Evolutionary conservation across 2,888 invertebrate species (phyloP).

Genomic region (Nysson spinosus): DNA sequence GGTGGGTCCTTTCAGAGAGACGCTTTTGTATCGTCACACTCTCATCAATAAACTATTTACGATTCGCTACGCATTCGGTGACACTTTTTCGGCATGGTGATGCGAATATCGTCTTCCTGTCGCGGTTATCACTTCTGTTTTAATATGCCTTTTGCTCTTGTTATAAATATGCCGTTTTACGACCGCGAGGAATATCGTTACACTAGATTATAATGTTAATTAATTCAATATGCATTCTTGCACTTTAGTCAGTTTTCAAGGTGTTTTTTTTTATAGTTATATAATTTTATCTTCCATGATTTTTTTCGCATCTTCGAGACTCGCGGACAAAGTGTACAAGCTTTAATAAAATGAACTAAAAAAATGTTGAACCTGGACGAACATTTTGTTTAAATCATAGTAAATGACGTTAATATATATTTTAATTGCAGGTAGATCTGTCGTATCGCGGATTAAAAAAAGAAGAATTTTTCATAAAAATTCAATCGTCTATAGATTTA

Average conservation of each 20-base stretch:
- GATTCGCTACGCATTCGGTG: constrained; percentile 6
- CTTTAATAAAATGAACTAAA: no score
- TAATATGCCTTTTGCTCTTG: neutral
- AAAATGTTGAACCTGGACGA: no score
- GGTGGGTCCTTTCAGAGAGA: constrained; percentile 41
- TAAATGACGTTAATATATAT: neutral
- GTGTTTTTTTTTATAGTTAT: no score
- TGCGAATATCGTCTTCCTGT: constrained; percentile 28
- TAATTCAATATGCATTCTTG: no score
- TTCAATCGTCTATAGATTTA: constrained; percentile 61
- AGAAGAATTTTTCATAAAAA: constrained; percentile 69
- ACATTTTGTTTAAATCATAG: neutral
- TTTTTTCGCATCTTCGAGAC: no score
- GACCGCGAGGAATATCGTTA: no score
- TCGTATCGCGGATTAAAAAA: constrained; percentile 65
- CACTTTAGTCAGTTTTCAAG: no score
- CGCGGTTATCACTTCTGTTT: constrained; percentile 23
- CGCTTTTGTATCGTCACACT: neutral
- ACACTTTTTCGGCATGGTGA: neutral
- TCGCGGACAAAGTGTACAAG: no score
- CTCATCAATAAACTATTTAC: neutral
- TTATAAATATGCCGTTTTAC: no score
- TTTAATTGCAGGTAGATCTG: constrained; percentile 66
- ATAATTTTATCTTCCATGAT: no score
- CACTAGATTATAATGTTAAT: no score